Evolutionary conservation across 23 tunicate genomes (phyloP), one percentile per base, ranked within the genome.

Genomic region (Halocynthia aurantium): DNA sequence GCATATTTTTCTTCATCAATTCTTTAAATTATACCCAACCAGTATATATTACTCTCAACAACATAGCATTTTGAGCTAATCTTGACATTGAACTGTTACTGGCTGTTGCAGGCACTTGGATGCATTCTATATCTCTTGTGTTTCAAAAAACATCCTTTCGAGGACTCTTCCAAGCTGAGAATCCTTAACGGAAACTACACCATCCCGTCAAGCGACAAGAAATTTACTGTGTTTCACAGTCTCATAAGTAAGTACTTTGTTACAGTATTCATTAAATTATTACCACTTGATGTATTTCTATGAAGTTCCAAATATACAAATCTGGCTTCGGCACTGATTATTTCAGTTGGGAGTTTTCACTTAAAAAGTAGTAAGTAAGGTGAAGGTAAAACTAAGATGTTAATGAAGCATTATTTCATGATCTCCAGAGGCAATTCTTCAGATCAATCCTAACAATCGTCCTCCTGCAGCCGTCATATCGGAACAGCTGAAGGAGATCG

Each of bases 141-240:
- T 54, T 89, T 91, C 70, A 55, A 86, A 67, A 95, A 89, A 74
- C 96, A 90, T 75, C 99, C 99, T 12, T 96, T 89, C 72, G 96
- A 89, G 70, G 91, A 90, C 66, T 92, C 96, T 0, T 88, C 88
- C 15, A 82, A 87, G 65, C 77, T 96, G 52, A 87, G 98, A 7
- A 96, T 96, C 61, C 68, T 96, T 20, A 96, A 96, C 71, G 96
- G 83, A 68, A 92, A 91, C 61, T 95, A 70, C 77, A 62, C 68
- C 17, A 86, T 86, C 69, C 98, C 98, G 49, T 55, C 90, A 7
- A 82, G 52, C 60, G 97, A 92, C 80, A 86, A 82, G 76, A 61
- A 58, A 20, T 92, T 86, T 77, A 86, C 76, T 13, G 52, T 82
- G 65, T 82, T 86, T 40, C 98, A 92, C 76, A 84, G 93, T 19